phyloP scores from a whole-genome alignment of 2,888 invertebrate genomes.

The Phyto melanocephala region DNA sequence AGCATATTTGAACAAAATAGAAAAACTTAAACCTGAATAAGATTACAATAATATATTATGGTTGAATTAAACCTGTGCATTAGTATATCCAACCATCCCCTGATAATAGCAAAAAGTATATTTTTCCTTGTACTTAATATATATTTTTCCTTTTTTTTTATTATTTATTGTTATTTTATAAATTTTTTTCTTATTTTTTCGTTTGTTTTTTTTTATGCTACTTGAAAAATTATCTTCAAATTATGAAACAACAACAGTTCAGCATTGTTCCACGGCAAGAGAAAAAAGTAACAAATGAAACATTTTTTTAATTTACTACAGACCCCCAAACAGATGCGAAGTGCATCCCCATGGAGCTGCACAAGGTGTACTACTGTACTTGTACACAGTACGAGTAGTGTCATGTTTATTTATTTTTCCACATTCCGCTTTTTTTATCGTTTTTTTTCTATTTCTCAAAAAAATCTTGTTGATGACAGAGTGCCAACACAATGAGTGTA shows the following conservation, averaged over 20 bases:
- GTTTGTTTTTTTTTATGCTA: slow-evolving; percentile 37
- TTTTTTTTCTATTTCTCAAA: not conserved
- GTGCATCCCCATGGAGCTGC: slow-evolving; percentile 61
- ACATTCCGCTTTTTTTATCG: not conserved
- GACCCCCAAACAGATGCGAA: slow-evolving; percentile 5
- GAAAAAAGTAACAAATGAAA: not conserved
- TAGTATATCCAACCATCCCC: not conserved
- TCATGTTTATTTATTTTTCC: slow-evolving; percentile 45
- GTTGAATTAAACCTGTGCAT: slow-evolving; percentile 44
- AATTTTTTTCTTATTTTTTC: too few relatives aligned
- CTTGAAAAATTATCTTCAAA: slow-evolving; percentile 63
- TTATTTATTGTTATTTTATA: slow-evolving; percentile 51
- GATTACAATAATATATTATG: slow-evolving; percentile 49
- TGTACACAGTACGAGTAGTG: slow-evolving; percentile 19
- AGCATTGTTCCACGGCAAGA: not conserved
- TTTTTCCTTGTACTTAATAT: slow-evolving; percentile 21
- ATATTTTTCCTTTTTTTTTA: slow-evolving; percentile 30
- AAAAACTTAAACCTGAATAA: not conserved
- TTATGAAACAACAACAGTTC: slow-evolving; percentile 50
- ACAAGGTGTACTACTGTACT: slow-evolving; percentile 42
- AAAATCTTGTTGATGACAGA: slow-evolving; percentile 55
- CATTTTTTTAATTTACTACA: slow-evolving; percentile 58
- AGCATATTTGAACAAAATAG: not conserved
- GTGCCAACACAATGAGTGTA: slow-evolving; percentile 56
- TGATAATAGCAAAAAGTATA: slow-evolving; percentile 33